Percentiles rank a stretch among this genome's conserved stretches.
These are phyloP conservation scores for Scaptomyza cyrtandrae DNA, from an alignment of 2,888 invertebrate species.

Conservation along the genomic window DNA sequence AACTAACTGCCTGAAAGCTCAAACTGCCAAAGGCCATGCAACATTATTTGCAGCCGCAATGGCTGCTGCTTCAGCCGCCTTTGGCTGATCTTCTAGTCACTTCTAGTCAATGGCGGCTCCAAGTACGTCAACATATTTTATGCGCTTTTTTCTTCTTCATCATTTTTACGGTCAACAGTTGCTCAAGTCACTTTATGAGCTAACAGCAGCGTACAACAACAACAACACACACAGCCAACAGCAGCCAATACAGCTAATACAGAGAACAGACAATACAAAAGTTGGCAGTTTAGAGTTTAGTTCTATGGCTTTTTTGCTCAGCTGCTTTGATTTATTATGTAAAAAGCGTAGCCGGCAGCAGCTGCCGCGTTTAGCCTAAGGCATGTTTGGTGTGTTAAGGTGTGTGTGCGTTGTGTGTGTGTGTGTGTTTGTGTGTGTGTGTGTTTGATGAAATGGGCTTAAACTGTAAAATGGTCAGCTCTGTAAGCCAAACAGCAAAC, in stretches of 20 bases:
- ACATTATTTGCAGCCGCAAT: slow-evolving; percentile 64
- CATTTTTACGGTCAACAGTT: slow-evolving; percentile 66
- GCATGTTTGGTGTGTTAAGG: slow-evolving; percentile 3
- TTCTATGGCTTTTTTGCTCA: slow-evolving; percentile 45
- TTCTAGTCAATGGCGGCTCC: slow-evolving; percentile 21
- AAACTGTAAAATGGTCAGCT: slow-evolving; percentile 63
- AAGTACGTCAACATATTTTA: slow-evolving; percentile 66
- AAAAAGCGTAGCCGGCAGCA: slow-evolving; percentile 75
- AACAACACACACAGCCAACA: neutral
- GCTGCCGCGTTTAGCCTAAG: slow-evolving; percentile 66
- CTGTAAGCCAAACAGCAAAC: slow-evolving; percentile 61
- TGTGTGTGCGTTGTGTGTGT: slow-evolving; percentile 19
- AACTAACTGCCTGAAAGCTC: slow-evolving; percentile 39
- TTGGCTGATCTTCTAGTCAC: slow-evolving; percentile 28
- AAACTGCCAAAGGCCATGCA: slow-evolving; percentile 54
- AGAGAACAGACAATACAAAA: slow-evolving; percentile 41
- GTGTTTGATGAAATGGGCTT: slow-evolving; percentile 41
- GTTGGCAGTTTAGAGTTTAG: slow-evolving; percentile 25
- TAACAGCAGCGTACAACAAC: slow-evolving; percentile 31
- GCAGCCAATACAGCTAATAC: neutral
- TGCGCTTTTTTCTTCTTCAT: slow-evolving; percentile 64
- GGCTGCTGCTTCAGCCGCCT: slow-evolving; percentile 17
- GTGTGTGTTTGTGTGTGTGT: slow-evolving; percentile 2
- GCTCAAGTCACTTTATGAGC: slow-evolving; percentile 57
- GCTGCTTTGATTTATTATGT: slow-evolving; percentile 65